Evolutionary conservation across 2,797 vertebrate species (phyloP).

Genomic region (Mus minutoides): DNA sequence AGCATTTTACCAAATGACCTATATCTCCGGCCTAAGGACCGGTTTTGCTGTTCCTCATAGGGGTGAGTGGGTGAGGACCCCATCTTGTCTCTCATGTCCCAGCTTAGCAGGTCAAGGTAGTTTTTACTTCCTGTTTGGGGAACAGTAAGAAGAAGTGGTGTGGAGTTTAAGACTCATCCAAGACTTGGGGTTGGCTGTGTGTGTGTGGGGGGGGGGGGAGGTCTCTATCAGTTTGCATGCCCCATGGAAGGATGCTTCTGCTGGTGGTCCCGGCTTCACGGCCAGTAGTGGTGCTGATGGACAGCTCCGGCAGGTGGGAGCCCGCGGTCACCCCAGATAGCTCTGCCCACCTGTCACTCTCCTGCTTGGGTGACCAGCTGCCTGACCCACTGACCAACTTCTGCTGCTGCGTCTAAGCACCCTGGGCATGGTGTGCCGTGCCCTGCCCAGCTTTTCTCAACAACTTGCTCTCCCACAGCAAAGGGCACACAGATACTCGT

Average conservation of each 20-base stretch:
- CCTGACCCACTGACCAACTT: conserved; percentile 91
- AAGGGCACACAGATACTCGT: neutral
- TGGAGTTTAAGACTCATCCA: neutral
- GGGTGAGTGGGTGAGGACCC: neutral
- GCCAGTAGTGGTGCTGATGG: conserved; percentile 84
- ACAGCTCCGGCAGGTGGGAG: conserved; percentile 90
- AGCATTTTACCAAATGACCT: neutral
- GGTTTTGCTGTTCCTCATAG: neutral
- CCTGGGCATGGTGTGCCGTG: conserved; percentile 64
- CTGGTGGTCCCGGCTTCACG: neutral
- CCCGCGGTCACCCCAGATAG: conserved; percentile 78
- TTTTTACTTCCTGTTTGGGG: neutral
- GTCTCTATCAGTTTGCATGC: neutral
- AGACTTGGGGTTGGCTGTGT: neutral
- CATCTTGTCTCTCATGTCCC: neutral
- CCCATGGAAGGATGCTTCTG: conserved; percentile 29
- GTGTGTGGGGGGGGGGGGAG: too few relatives aligned
- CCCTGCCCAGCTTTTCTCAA: conserved; percentile 26
- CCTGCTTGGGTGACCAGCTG: conserved; percentile 86
- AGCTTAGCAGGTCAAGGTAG: neutral
- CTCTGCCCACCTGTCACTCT: conserved; percentile 88
- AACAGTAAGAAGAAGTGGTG: neutral
- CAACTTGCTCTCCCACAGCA: neutral
- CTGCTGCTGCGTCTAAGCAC: conserved; percentile 82
- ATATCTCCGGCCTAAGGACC: neutral